Conservation (phyloP, 1,140 invertebrate genomes). For the Panulirus ornatus region DNA sequence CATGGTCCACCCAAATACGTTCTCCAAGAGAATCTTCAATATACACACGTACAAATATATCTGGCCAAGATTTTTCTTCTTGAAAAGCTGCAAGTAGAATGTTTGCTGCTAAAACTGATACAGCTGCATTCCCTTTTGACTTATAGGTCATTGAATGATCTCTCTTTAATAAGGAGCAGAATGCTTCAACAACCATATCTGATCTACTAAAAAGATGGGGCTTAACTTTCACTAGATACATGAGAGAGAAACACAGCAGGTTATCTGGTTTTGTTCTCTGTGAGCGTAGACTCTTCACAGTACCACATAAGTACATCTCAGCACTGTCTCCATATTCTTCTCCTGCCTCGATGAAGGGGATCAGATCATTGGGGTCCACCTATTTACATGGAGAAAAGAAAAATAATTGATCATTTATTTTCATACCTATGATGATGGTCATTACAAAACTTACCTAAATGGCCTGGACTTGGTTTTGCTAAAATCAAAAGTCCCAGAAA, state of each 20-base stretch:
- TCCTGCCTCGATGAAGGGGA: conserved; percentile 78
- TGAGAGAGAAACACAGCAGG: conserved; percentile 86
- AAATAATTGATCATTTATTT: neutral
- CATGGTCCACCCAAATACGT: conserved; percentile 93
- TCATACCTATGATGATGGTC: neutral
- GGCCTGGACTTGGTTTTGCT: too few species aligned
- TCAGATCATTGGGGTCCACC: conserved; percentile 79
- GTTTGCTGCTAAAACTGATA: conserved; percentile 92
- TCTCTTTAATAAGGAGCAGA: conserved; percentile 80
- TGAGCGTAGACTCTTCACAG: conserved; percentile 80
- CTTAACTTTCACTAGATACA: conserved; percentile 90
- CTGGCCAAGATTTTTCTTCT: conserved; percentile 82
- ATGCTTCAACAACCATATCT: conserved; percentile 78
- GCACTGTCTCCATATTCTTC: conserved; percentile 79
- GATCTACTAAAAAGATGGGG: conserved; percentile 85
- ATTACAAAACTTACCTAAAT: neutral
- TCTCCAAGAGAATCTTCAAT: conserved; percentile 96
- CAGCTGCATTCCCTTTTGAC: conserved; percentile 87
- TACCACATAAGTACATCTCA: conserved; percentile 81
- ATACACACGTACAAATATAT: conserved; percentile 83
- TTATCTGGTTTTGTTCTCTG: conserved; percentile 87
- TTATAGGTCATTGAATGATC: conserved; percentile 84
- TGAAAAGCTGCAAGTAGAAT: conserved; percentile 89
- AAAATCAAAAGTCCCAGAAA: too few species aligned
- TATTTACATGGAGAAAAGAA: conserved; percentile 26